phyloP scores from a whole-genome alignment of 1,140 invertebrate species.

The Penaeus indicus region DNA sequence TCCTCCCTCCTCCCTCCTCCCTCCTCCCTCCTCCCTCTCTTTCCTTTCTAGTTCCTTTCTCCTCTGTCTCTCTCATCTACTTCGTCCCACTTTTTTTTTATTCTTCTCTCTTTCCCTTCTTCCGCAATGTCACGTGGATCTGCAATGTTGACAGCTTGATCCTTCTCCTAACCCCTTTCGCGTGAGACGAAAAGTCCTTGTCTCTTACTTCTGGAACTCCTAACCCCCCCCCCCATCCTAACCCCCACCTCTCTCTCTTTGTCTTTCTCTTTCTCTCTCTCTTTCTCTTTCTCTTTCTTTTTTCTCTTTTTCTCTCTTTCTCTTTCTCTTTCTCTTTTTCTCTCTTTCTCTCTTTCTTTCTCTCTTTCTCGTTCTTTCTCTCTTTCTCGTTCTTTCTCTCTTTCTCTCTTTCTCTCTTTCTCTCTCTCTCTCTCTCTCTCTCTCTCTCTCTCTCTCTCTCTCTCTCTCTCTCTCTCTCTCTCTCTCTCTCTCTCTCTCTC shows the following conservation, averaged over 20 bases:
- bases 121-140: too few species aligned
- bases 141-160: too few species aligned
- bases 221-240: not conserved
- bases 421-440: constrained; percentile 10
- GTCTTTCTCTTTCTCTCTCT: constrained; percentile 6
- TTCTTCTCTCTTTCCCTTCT: constrained; percentile 11
- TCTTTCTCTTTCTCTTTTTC: constrained; percentile 11
- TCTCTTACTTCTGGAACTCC: too few species aligned
- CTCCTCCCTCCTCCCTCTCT: constrained; percentile 10
- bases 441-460: constrained; percentile 10
- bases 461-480: constrained; percentile 10
- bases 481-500: not conserved
- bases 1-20: constrained; percentile 8
- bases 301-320: constrained; percentile 11
- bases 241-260: not conserved
- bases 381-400: constrained; percentile 5
- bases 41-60: not conserved
- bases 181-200: too few species aligned
- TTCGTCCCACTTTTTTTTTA: not conserved
- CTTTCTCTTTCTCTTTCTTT: constrained; percentile 11
- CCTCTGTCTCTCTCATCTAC: constrained; percentile 3
- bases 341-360: constrained; percentile 11
- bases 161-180: too few species aligned
- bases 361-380: constrained; percentile 5
- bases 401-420: constrained; percentile 11